Percentiles rank a stretch among this genome's conserved stretches.
Evolutionary conservation across 2,797 vertebrate genomes (phyloP).

Genomic region (Melanotaenia pygmaea): DNA sequence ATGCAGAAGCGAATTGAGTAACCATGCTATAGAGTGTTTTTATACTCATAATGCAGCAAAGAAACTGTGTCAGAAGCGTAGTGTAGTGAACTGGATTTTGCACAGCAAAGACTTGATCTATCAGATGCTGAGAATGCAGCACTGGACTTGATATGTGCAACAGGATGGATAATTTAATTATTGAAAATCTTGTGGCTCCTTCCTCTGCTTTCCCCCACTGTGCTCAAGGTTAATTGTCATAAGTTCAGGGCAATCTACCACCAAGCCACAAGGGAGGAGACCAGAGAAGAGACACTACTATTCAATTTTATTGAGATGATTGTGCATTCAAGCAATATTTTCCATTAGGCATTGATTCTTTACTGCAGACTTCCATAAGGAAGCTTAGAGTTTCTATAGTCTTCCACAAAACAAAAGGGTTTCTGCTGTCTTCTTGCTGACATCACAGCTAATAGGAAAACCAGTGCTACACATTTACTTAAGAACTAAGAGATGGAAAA

Average conservation of each 20-base stretch:
- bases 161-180: conserved; percentile 65
- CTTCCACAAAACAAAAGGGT: conserved; percentile 38
- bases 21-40: conserved; percentile 2
- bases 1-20: too few relatives aligned
- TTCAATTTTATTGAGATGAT: conserved; percentile 61
- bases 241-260: conserved; percentile 51
- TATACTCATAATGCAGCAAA: conserved; percentile 22
- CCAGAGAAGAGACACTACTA: conserved; percentile 32
- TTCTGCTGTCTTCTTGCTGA: conserved; percentile 21
- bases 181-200: conserved; percentile 45
- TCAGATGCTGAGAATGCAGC: conserved; percentile 30
- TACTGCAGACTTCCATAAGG: conserved; percentile 27
- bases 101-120: conserved; percentile 48
- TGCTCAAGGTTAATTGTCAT: conserved; percentile 67
- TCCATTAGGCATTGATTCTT: conserved; percentile 60
- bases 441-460: conserved; percentile 41
- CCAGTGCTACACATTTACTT: conserved; percentile 31
- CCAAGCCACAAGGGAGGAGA: conserved; percentile 35
- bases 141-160: conserved; percentile 44
- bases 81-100: conserved; percentile 38
- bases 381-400: conserved; percentile 44
- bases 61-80: conserved; percentile 28
- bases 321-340: conserved; percentile 65
- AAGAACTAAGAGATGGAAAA: conserved; percentile 23
- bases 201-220: conserved; percentile 28